Conservation (phyloP, 2,888 invertebrate genomes). For the Torymus aiolomorphi region DNA sequence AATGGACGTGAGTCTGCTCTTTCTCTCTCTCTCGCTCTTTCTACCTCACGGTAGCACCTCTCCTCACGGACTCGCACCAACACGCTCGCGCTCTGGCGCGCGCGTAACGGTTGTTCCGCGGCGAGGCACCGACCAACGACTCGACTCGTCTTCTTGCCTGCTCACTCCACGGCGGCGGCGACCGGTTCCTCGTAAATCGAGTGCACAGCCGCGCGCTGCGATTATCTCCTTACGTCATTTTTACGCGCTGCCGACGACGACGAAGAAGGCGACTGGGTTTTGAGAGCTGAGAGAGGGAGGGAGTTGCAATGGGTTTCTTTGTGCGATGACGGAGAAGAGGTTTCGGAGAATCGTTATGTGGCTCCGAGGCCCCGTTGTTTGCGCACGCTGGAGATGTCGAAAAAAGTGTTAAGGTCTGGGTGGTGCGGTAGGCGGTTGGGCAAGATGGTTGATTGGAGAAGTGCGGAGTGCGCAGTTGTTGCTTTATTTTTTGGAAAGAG, state of each 20-base stretch:
- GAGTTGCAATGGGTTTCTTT: conserved; percentile 23
- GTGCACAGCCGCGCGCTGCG: conserved; percentile 21
- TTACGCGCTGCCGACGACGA: conserved; percentile 40
- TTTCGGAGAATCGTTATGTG: conserved; percentile 19
- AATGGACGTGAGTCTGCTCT: background rate
- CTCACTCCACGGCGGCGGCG: conserved; percentile 54
- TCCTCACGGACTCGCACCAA: background rate
- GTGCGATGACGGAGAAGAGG: background rate
- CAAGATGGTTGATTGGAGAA: too few species aligned
- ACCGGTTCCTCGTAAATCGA: conserved; percentile 60
- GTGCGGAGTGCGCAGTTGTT: too few species aligned
- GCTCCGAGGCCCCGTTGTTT: background rate
- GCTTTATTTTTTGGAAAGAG: too few species aligned
- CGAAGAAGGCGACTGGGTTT: too few species aligned
- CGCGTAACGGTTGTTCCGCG: conserved; percentile 61
- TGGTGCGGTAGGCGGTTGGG: too few species aligned
- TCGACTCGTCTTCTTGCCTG: too few species aligned
- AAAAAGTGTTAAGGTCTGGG: too few species aligned
- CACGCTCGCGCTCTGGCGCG: conserved; percentile 19
- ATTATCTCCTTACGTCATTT: conserved; percentile 56
- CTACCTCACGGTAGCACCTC: conserved; percentile 11
- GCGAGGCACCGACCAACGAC: conserved; percentile 27
- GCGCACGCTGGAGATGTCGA: too few species aligned
- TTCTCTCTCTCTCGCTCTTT: background rate
- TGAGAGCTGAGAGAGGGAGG: conserved; percentile 24